Evolutionary conservation across 1,140 invertebrate genomes (phyloP), one percentile per base, ranked within the genome.

Genomic region (Pogonomyrmex californicus): DNA sequence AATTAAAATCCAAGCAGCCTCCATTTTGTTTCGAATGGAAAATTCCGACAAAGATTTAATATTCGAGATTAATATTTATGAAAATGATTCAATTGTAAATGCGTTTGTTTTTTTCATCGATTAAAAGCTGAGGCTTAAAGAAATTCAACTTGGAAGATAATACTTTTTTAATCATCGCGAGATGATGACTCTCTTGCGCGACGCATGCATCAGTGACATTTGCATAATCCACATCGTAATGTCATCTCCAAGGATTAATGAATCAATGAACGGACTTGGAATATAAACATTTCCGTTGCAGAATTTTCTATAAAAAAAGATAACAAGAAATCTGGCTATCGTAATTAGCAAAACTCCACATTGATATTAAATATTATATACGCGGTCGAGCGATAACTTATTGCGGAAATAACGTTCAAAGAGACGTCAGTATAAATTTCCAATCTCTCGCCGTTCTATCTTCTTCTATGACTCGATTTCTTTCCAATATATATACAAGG

Each of bases 371-470:
- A 44, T 66, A 33, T 17, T 49, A 49, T 75, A 38, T 76, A 58
- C 10, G 14, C 1, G 2, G 7, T 41, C 44, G 9, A 56, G 33
- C n/a, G 14, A 38, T 73, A n/a, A 56, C 56, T 38, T 36, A 58
- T 12, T 2, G 1, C 12, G 6, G 6, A 58, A 41, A 75, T 12
- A 6, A 75, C 10, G 3, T 76, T 7, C n/a, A 10, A 30, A 58
- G 73, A n/a, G 30, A 76, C 7, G 23, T 12, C 7, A 10, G 4
- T 44, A 30, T 58, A 73, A 73, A 73, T 71, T 71, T 41, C 51
- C 54, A 76, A 76, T 41, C 54, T 76, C 54, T 60, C 1, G 41
- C 38, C 2, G 71, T 60, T 23, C 23, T 76, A 76, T 60, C 38
- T 76, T 60, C 12, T 23, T 23, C 23, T 51, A 76, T 44, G 23